A percentile compares a stretch with the other conserved stretches of the same genome.
These are phyloP conservation scores for Endotricha flammealis DNA, from an alignment of 2,888 invertebrate genomes.

Conservation along the genomic window DNA sequence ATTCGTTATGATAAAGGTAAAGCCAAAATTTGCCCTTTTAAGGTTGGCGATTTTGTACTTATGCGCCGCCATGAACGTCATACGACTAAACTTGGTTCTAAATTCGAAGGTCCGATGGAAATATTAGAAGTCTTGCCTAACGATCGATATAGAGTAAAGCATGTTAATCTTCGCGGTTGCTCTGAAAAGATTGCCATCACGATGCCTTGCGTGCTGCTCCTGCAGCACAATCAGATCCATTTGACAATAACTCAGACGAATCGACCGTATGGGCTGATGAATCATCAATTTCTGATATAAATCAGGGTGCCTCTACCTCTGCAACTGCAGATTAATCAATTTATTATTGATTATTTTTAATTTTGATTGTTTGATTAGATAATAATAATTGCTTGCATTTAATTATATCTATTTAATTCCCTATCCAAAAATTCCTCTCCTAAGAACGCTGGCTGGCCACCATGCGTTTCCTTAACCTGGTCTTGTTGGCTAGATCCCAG, in stretches of 20 bases:
- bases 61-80: too few species aligned
- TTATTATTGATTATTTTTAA: not conserved
- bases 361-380: not conserved
- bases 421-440: not conserved
- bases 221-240: conserved; percentile 9
- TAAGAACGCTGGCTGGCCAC: conserved; percentile 15
- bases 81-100: too few species aligned
- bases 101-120: conserved; percentile 17
- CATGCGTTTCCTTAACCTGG: conserved; percentile 13
- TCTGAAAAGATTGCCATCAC: conserved; percentile 15
- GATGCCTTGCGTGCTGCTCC: conserved; percentile 2
- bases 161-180: conserved; percentile 16
- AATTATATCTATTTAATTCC: not conserved
- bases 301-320: too few species aligned
- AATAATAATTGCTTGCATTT: not conserved
- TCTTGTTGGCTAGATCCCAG: conserved; percentile 13
- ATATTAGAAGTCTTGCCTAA: conserved; percentile 15
- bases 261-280: conserved; percentile 1
- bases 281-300: too few species aligned
- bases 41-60: conserved; percentile 18
- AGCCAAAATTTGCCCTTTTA: conserved; percentile 10
- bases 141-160: conserved; percentile 16
- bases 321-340: not conserved
- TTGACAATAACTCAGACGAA: conserved; percentile 1
- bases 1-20: conserved; percentile 7